phyloP scores from a whole-genome alignment of 1,140 invertebrate genomes.

The Aphaenogaster floridana region DNA sequence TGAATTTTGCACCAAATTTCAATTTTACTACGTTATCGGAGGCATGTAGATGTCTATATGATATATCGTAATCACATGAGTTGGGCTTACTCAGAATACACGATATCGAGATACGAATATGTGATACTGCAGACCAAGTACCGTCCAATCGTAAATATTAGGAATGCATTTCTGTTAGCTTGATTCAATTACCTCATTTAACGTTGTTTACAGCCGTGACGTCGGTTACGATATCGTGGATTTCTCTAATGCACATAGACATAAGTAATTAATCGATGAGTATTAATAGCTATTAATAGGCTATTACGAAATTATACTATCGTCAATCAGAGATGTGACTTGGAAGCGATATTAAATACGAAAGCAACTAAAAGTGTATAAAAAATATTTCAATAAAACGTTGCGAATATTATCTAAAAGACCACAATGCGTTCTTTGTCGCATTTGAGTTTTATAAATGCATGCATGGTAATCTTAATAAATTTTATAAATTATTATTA shows the following conservation, averaged over 20 bases:
- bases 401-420: neutral
- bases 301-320: conserved; percentile 50
- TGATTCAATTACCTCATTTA: conserved; percentile 57
- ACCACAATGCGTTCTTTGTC: neutral
- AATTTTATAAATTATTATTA: neutral
- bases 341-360: conserved; percentile 19
- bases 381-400: conserved; percentile 11
- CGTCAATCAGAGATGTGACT: conserved; percentile 16
- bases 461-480: neutral
- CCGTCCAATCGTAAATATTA: conserved; percentile 52
- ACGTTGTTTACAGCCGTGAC: conserved; percentile 31
- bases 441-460: neutral
- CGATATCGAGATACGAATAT: conserved; percentile 26
- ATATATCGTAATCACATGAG: neutral
- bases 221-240: neutral
- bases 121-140: neutral
- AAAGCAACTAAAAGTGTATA: neutral
- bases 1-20: conserved; percentile 9
- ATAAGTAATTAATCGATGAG: conserved; percentile 52
- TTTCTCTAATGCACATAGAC: conserved; percentile 15
- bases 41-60: neutral
- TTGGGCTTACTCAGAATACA: neutral
- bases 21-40: neutral
- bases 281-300: conserved; percentile 49
- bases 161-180: conserved; percentile 31